Evolutionary conservation across 2,797 vertebrate genomes (phyloP).

Genomic region (Myotis myotis): DNA sequence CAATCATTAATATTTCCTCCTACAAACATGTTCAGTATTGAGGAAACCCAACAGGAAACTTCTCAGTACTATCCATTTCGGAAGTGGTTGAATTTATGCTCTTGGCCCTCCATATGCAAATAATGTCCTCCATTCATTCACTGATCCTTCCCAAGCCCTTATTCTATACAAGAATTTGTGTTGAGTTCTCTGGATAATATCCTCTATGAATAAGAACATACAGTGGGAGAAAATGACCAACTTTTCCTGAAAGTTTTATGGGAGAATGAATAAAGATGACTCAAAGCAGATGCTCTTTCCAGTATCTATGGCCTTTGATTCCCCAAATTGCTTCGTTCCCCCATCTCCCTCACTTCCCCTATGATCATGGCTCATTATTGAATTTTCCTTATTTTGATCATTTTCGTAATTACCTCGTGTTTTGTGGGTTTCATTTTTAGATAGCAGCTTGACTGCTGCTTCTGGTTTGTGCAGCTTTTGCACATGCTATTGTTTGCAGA

Average conservation of each 20-base stretch:
- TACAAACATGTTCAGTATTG: not conserved
- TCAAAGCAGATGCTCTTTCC: not conserved
- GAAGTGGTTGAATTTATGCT: not conserved
- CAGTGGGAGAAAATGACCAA: not conserved
- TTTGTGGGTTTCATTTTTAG: constrained; percentile 45
- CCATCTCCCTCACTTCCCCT: not conserved
- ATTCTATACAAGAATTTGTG: not conserved
- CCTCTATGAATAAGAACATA: not conserved
- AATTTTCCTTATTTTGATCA: constrained; percentile 53
- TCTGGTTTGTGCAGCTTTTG: constrained; percentile 53
- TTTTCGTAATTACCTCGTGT: constrained; percentile 49
- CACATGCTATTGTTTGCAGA: constrained; percentile 73
- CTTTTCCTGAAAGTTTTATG: not conserved
- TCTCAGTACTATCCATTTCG: not conserved
- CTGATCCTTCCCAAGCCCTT: not conserved
- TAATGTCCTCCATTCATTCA: not conserved
- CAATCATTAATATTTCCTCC: not conserved
- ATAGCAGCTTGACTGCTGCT: not conserved
- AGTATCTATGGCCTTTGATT: not conserved
- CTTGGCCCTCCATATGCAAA: not conserved
- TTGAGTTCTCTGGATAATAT: not conserved
- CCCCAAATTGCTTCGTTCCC: not conserved
- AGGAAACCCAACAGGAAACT: not conserved
- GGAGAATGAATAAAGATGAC: not conserved
- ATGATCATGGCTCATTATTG: not conserved